These are phyloP conservation scores for Conger conger DNA, from an alignment of 2,113 vertebrate species.

Conservation along the genomic window DNA sequence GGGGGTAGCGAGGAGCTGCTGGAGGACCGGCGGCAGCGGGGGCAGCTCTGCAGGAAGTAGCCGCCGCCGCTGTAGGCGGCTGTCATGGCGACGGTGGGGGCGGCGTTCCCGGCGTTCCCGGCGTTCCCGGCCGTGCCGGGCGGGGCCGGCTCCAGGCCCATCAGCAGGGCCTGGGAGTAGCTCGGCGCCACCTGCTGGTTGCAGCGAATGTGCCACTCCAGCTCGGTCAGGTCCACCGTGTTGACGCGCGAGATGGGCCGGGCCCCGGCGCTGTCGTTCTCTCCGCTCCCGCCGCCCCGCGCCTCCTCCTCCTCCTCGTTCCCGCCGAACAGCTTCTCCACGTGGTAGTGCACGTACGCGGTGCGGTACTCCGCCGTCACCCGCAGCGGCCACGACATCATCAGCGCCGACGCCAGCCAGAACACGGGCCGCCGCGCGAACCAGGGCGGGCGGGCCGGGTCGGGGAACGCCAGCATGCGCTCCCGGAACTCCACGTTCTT, in stretches of 20 bases:
- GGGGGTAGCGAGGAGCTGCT: slow-evolving; percentile 73
- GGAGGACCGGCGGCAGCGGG: slow-evolving; percentile 65
- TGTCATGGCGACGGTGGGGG: slow-evolving; percentile 17
- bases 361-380: slow-evolving; percentile 69
- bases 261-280: slow-evolving; percentile 39
- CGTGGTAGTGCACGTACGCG: slow-evolving; percentile 74
- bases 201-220: slow-evolving; percentile 79
- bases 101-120: too few species aligned
- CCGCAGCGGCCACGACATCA: slow-evolving; percentile 72
- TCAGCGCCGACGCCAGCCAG: slow-evolving; percentile 69
- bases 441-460: slow-evolving; percentile 70
- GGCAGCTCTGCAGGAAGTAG: slow-evolving; percentile 69
- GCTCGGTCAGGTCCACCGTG: slow-evolving; percentile 76
- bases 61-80: slow-evolving; percentile 51
- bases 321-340: slow-evolving; percentile 76
- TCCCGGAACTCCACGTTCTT: slow-evolving; percentile 77
- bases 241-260: slow-evolving; percentile 65
- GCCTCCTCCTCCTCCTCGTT: slow-evolving; percentile 51
- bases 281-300: too few species aligned
- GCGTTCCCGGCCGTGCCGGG: too few species aligned
- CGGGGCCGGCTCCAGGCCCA: slow-evolving; percentile 55
- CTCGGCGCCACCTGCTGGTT: slow-evolving; percentile 79
- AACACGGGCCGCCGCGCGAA: slow-evolving; percentile 69
- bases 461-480: slow-evolving; percentile 70
- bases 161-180: slow-evolving; percentile 75